These are phyloP conservation scores for Orientallactaga bullata DNA, from an alignment of 2,113 vertebrate species.

Conservation along the genomic window DNA sequence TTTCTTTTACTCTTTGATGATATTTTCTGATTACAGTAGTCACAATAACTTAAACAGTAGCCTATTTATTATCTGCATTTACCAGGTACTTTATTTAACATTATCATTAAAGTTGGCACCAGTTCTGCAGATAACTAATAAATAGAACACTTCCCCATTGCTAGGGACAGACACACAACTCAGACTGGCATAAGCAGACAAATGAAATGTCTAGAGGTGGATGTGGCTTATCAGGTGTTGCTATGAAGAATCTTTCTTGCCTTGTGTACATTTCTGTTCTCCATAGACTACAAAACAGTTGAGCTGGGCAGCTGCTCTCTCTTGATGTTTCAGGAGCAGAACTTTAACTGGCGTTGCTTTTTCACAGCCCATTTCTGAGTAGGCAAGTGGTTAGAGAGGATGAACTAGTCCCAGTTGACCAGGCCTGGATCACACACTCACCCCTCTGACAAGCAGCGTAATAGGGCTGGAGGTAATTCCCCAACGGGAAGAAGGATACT, in stretches of 20 bases:
- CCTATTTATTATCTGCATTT: constrained; percentile 30
- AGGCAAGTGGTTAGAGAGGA: background rate
- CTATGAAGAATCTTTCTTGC: background rate
- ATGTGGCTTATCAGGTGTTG: background rate
- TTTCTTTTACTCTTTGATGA: constrained; percentile 26
- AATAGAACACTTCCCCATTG: background rate
- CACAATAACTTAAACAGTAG: constrained; percentile 42
- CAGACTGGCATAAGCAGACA: background rate
- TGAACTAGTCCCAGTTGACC: background rate
- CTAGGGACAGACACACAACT: constrained; percentile 6
- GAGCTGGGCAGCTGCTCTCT: background rate
- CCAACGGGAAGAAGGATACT: background rate
- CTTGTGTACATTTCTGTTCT: constrained; percentile 40
- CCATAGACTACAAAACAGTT: background rate
- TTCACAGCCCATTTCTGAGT: background rate
- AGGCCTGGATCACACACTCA: background rate
- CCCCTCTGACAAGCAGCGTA: background rate
- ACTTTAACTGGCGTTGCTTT: constrained; percentile 21
- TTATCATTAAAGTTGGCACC: constrained; percentile 44
- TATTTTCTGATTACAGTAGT: constrained; percentile 52
- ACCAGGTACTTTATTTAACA: background rate
- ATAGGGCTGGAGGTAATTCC: background rate
- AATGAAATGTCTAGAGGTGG: background rate
- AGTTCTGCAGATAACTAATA: constrained; percentile 9
- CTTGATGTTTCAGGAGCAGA: constrained; percentile 6